phyloP scores from a whole-genome alignment of 2,888 invertebrate species.

The Acanthoscelides obtectus region DNA sequence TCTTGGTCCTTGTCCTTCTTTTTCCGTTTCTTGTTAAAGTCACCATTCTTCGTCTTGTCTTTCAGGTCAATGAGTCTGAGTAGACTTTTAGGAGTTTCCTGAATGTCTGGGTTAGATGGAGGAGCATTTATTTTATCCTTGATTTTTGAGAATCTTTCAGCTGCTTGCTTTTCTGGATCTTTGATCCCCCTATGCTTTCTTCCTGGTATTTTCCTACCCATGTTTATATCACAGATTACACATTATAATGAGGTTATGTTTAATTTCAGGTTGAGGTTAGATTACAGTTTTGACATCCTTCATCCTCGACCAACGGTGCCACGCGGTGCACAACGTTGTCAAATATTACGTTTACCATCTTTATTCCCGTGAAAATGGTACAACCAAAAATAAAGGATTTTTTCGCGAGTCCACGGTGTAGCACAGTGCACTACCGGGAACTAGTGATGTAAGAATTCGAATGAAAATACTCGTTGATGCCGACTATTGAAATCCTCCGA shows the following conservation, averaged over 20 bases:
- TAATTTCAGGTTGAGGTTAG: not conserved
- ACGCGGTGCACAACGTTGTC: too few species aligned
- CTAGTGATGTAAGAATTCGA: too few species aligned
- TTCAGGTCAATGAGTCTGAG: conserved; percentile 58
- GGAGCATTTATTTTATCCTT: conserved; percentile 71
- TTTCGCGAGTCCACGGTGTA: too few species aligned
- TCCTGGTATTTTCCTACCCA: conserved; percentile 77
- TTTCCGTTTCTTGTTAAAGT: conserved; percentile 22
- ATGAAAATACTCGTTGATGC: too few species aligned
- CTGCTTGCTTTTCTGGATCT: conserved; percentile 70
- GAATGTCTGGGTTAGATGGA: conserved; percentile 64
- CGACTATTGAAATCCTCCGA: too few species aligned
- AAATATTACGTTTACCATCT: too few species aligned
- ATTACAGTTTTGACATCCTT: too few species aligned
- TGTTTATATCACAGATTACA: conserved; percentile 30
- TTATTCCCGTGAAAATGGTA: too few species aligned
- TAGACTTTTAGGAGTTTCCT: conserved; percentile 71
- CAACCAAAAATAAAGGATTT: too few species aligned
- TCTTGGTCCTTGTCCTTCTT: conserved; percentile 15
- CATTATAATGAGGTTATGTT: not conserved
- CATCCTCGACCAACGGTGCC: too few species aligned
- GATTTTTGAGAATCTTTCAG: conserved; percentile 59
- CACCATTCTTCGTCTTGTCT: conserved; percentile 48
- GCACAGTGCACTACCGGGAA: too few species aligned
- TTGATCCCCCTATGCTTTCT: conserved; percentile 75